These are phyloP conservation scores for Molossus molossus DNA, from an alignment of 2,797 vertebrate species.

Conservation along the genomic window DNA sequence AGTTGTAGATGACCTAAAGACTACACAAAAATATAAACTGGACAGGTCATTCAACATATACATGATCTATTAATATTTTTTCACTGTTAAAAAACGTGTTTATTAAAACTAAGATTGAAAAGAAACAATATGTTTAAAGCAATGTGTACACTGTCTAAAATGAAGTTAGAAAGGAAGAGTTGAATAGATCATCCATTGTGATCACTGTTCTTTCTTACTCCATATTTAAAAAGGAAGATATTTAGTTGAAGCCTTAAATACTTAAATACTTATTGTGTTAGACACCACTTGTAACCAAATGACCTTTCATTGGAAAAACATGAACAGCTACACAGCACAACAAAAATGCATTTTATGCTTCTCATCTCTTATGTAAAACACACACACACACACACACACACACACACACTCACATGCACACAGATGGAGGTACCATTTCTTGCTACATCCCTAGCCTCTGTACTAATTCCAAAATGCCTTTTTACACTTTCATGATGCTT, in stretches of 20 bases:
- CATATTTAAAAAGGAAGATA: neutral
- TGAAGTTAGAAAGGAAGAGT: neutral
- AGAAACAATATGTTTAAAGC: neutral
- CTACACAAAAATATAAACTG: neutral
- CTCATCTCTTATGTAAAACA: neutral
- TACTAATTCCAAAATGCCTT: constrained; percentile 46
- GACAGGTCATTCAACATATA: neutral
- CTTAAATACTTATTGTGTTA: neutral
- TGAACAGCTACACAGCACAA: constrained; percentile 14
- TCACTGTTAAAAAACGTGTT: neutral
- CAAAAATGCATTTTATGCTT: neutral
- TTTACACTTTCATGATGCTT: constrained; percentile 63
- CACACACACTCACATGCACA: neutral
- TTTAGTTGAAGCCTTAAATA: neutral
- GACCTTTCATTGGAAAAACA: neutral
- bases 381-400: neutral
- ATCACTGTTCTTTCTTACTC: neutral
- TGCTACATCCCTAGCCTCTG: neutral
- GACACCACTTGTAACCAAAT: neutral
- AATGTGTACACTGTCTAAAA: neutral
- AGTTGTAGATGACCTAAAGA: neutral
- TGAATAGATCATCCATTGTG: neutral
- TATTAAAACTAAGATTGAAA: constrained; percentile 1
- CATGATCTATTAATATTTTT: neutral
- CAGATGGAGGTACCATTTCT: neutral